A percentile compares a stretch with the other conserved stretches of the same genome.
These are phyloP conservation scores for Ceramica pisi DNA, from an alignment of 2,888 invertebrate genomes.

Conservation along the genomic window DNA sequence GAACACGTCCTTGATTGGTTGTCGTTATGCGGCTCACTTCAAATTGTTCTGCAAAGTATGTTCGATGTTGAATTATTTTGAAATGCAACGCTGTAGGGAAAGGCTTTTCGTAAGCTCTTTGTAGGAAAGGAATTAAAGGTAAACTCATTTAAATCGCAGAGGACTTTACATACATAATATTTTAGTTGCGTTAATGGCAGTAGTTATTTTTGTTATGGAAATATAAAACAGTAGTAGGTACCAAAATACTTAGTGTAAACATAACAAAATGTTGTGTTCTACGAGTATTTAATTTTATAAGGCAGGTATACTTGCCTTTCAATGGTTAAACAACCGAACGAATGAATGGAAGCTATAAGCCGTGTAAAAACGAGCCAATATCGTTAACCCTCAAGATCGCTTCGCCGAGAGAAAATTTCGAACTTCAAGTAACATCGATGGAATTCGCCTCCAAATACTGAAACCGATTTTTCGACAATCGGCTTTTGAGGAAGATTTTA, in stretches of 20 bases:
- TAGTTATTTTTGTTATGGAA: neutral
- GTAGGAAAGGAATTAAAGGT: slow-evolving; percentile 27
- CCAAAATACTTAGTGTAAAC: neutral
- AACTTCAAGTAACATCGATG: slow-evolving; percentile 41
- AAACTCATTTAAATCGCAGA: slow-evolving; percentile 47
- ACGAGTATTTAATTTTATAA: neutral
- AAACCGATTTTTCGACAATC: slow-evolving; percentile 50
- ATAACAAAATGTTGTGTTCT: neutral
- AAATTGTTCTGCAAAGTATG: slow-evolving; percentile 48
- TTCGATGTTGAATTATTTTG: slow-evolving; percentile 29
- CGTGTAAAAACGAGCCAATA: slow-evolving; percentile 42
- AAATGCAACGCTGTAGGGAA: slow-evolving; percentile 23
- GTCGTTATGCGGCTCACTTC: slow-evolving; percentile 46
- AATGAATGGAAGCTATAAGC: slow-evolving; percentile 37
- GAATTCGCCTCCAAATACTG: slow-evolving; percentile 5
- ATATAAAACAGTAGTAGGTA: slow-evolving; percentile 4
- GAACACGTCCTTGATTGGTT: slow-evolving; percentile 58
- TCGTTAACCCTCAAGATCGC: slow-evolving; percentile 50
- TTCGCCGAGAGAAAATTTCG: slow-evolving; percentile 54
- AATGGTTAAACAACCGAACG: slow-evolving; percentile 26
- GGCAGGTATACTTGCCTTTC: neutral
- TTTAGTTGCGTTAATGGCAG: neutral
- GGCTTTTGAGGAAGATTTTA: slow-evolving; percentile 43
- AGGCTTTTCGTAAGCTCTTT: slow-evolving; percentile 45
- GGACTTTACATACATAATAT: slow-evolving; percentile 28